Base-by-base conservation (phyloP, 2,113 vertebrate genomes). In the Sceloporus tristichus region DNA sequence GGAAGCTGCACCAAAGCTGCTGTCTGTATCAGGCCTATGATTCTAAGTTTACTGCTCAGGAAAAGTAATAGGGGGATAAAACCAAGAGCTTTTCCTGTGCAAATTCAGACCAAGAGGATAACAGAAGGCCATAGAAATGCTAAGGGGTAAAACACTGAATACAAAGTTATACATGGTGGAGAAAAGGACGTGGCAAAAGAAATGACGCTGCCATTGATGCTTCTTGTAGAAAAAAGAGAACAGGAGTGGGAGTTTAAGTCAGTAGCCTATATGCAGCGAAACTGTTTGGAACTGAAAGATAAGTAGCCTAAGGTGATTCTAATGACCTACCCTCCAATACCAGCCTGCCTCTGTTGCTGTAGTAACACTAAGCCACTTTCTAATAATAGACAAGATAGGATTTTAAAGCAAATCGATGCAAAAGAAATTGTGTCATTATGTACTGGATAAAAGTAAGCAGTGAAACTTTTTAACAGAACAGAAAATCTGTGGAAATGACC, bases 301-400 rank as follows among this genome's bases (percentile, higher is more conserved):
- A 89, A 75, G 16, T 76, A 80, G 76, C 48, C 62, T 84, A n/a
- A 87, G 73, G 21, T 91, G 82, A 91, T 89, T 95, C 9, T 2
- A 77, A 84, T 86, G 59, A 29, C 92, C 87, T 85, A 23, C 3
- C 62, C 53, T 74, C 59, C 82, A 4, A 73, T 87, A 13, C 40
- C 27, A 73, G 34, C 81, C 70, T 90, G 40, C 8, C 83, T 93
- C 73, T 85, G 75, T 88, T 94, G 88, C 73, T 81, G 62, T 94
- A 91, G 90, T 93, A 93, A 94, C 82, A 10, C 66, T 38, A 83
- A 88, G 1, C 40, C 78, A 78, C 42, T 94, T 90, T 86, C 38
- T 82, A 85, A n/a, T 65, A 9, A 91, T 77, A 94, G 29, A 19
- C 16, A 82, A 88, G 85, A 77, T 13, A 75, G 92, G 21, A 86